Conservation (phyloP, 2,797 vertebrate genomes). For the Taenioides sp. region DNA sequence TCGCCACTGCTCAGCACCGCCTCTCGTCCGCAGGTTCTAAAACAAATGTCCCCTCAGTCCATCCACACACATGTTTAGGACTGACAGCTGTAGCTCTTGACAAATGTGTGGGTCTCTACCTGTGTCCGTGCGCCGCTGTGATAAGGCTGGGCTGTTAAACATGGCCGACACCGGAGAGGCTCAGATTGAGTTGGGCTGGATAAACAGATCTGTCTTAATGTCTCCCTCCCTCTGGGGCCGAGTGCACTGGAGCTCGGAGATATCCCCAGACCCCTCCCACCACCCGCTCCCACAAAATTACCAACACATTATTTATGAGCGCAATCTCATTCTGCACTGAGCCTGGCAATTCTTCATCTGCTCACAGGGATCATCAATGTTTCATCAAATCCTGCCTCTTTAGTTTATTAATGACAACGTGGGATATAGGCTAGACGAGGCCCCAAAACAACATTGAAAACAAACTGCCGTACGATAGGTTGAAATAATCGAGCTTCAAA, state of each 20-base stretch:
- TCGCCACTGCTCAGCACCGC: neutral
- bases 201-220: constrained; percentile 69
- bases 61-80: constrained; percentile 33
- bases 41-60: constrained; percentile 19
- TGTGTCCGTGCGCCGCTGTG: constrained; percentile 51
- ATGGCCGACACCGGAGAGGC: constrained; percentile 60
- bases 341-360: constrained; percentile 29
- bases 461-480: constrained; percentile 14
- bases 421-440: constrained; percentile 1
- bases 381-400: constrained; percentile 24
- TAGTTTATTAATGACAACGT: constrained; percentile 6
- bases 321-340: constrained; percentile 29
- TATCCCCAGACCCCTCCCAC: constrained; percentile 34
- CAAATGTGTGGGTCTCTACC: constrained; percentile 42
- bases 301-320: constrained; percentile 43
- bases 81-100: constrained; percentile 48
- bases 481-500: constrained; percentile 12
- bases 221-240: constrained; percentile 41
- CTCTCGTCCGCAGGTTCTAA: neutral
- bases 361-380: constrained; percentile 30
- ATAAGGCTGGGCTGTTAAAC: constrained; percentile 70
- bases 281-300: constrained; percentile 43
- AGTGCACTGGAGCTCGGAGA: constrained; percentile 50
- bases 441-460: constrained; percentile 15
- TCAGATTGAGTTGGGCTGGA: constrained; percentile 63